Conservation (phyloP, 2,797 vertebrate species). For the Crenuchus spilurus region DNA sequence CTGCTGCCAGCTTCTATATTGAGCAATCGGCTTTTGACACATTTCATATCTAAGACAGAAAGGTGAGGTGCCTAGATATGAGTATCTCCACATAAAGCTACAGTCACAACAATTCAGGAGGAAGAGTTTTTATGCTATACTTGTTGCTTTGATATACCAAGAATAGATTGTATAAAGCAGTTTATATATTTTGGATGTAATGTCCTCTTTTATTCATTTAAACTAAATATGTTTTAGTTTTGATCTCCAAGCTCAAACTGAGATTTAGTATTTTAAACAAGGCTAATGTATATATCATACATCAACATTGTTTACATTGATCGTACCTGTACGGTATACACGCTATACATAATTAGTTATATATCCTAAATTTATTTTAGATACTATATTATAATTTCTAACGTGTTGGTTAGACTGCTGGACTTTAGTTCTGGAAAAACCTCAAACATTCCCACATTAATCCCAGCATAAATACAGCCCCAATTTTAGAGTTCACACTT, state of each 20-base stretch:
- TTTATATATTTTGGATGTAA: no score
- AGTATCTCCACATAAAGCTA: background rate
- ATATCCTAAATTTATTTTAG: no score
- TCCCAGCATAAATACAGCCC: conserved; percentile 4
- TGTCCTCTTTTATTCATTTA: background rate
- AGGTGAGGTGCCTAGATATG: background rate
- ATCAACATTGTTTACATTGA: no score
- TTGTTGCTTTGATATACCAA: background rate
- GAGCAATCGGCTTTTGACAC: conserved; percentile 9
- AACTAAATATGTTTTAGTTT: background rate
- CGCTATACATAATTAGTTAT: background rate
- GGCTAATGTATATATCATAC: no score
- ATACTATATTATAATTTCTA: no score
- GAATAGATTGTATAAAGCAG: no score
- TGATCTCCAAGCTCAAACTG: background rate
- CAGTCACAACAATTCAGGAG: background rate
- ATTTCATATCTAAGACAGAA: conserved; percentile 8
- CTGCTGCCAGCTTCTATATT: conserved; percentile 7
- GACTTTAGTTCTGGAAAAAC: background rate
- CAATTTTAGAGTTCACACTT: conserved; percentile 31
- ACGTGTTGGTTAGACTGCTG: no score
- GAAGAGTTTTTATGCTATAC: background rate
- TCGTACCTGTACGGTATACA: no score
- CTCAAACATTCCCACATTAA: background rate
- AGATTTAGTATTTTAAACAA: no score